Conservation (phyloP, 2,113 vertebrate species). For the western clawed frog (Xenopus tropicalis) region UCB_Xtro_10.0 CM004446.2:95148001-95148500, state of each 20-base stretch:
- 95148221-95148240: conserved; percentile 62
- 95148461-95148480: conserved; percentile 27
- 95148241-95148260: conserved; percentile 59
- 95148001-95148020: too few relatives aligned
- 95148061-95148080: too few relatives aligned
- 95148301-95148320: conserved; percentile 60
- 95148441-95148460: conserved; percentile 50
- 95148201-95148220: conserved; percentile 62
- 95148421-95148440: conserved; percentile 55
- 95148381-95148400: conserved; percentile 66
- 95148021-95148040: too few relatives aligned
- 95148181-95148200: conserved; percentile 60
- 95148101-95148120: conserved; percentile 7
- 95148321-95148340: conserved; percentile 69
- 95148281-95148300: conserved; percentile 66
- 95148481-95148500: not conserved
- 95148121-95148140: conserved; percentile 52
- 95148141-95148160: conserved; percentile 51
- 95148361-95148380: conserved; percentile 66
- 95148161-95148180: conserved; percentile 53
- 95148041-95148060: too few relatives aligned
- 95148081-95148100: too few relatives aligned
- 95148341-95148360: conserved; percentile 67
- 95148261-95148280: conserved; percentile 66
- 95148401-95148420: conserved; percentile 45